Conservation (phyloP, 2,888 invertebrate species). For the Drosophila mimetica region DNA sequence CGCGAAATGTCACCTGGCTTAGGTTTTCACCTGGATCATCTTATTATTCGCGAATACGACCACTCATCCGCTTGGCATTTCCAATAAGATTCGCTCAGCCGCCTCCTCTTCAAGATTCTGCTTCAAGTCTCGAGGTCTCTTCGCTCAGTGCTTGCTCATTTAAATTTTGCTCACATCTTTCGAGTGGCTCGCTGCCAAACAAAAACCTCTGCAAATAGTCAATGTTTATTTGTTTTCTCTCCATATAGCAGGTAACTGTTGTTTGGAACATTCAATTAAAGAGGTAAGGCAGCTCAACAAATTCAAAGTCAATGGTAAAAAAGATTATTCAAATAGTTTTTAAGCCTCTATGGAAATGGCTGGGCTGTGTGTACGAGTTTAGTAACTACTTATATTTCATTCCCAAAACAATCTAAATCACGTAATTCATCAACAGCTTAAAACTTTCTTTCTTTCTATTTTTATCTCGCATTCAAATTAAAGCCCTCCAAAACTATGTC, state of each 20-base stretch:
- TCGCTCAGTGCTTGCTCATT: constrained; percentile 38
- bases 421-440: no score
- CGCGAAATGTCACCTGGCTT: constrained; percentile 41
- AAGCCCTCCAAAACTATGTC: neutral
- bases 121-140: constrained; percentile 40
- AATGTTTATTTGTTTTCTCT: constrained; percentile 52
- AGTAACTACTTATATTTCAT: no score
- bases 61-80: constrained; percentile 63
- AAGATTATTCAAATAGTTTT: neutral
- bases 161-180: constrained; percentile 42
- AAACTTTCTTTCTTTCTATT: no score
- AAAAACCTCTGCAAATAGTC: constrained; percentile 42
- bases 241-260: constrained; percentile 49
- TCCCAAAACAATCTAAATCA: no score
- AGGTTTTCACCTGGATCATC: constrained; percentile 31
- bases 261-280: constrained; percentile 16
- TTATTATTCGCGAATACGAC: constrained; percentile 4
- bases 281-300: neutral
- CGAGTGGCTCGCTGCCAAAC: constrained; percentile 36
- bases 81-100: constrained; percentile 38
- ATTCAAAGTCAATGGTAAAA: constrained; percentile 11
- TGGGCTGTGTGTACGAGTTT: no score
- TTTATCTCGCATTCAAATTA: neutral
- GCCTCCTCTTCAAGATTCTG: constrained; percentile 41
- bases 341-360: neutral